Percentiles rank a stretch among this genome's conserved stretches.
Conservation (phyloP, 1,140 invertebrate species). For the Cherax quadricarinatus region DNA sequence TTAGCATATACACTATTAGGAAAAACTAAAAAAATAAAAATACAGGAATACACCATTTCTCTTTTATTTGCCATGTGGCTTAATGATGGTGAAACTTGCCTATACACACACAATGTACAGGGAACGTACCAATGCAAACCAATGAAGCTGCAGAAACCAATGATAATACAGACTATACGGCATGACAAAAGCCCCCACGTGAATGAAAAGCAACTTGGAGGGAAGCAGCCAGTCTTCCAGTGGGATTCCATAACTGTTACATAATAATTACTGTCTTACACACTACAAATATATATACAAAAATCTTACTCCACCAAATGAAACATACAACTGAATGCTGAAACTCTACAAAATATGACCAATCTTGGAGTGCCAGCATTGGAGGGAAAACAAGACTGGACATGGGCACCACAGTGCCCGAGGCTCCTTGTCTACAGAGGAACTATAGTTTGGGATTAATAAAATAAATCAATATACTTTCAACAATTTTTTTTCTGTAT, state of each 20-base stretch:
- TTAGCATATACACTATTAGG: background rate
- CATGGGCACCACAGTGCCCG: slow-evolving; percentile 45
- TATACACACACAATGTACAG: slow-evolving; percentile 72
- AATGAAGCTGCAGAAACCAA: slow-evolving; percentile 69
- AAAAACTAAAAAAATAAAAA: background rate
- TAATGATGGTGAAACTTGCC: slow-evolving; percentile 71
- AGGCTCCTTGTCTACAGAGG: slow-evolving; percentile 63
- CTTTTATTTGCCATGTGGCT: slow-evolving; percentile 69
- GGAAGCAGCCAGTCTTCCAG: slow-evolving; percentile 59
- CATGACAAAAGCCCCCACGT: slow-evolving; percentile 59
- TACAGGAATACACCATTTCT: slow-evolving; percentile 52
- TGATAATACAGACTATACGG: slow-evolving; percentile 71
- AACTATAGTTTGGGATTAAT: slow-evolving; percentile 65
- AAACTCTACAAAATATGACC: slow-evolving; percentile 69
- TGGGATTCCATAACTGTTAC: slow-evolving; percentile 69
- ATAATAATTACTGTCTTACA: slow-evolving; percentile 71
- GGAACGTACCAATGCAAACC: slow-evolving; percentile 71
- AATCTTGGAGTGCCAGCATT: slow-evolving; percentile 66
- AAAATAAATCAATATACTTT: slow-evolving; percentile 56
- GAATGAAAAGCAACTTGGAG: slow-evolving; percentile 51
- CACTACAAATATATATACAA: slow-evolving; percentile 72
- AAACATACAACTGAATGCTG: slow-evolving; percentile 71
- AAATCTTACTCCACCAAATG: slow-evolving; percentile 68
- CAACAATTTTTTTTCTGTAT: slow-evolving; percentile 45
- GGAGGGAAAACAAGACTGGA: slow-evolving; percentile 62